Base-by-base conservation (phyloP, 2,797 vertebrate genomes). In the Gymnodraco acuticeps region DNA sequence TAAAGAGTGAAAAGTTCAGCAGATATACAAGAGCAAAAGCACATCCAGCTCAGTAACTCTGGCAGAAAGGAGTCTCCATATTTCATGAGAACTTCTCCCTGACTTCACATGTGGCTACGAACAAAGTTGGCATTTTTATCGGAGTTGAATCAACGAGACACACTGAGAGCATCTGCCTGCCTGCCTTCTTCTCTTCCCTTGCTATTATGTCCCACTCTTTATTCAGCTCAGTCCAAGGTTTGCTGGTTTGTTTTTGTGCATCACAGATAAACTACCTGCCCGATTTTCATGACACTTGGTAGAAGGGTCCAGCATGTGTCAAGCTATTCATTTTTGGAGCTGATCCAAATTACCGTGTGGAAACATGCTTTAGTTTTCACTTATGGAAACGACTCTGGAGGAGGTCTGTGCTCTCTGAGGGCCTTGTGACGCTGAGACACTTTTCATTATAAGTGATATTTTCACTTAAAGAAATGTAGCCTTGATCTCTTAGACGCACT, bases 1-100 rank as follows among this genome's bases (percentile, higher is more conserved):
- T 88, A 72, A 38, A 93, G 91, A 92, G 89, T 92, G 87, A 91
- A 94, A 91, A 87, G 91, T 94, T 94, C 92, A 92, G 85, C 84
- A 82, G 77, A 88, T 85, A 72, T 73, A 85, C 78, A 42, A 75
- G 14, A 77, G 87, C 58, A 65, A 19, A 66, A 76, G 78, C 83
- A 63, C 66, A 81, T 71, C 53, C 53, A 76, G 77, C 80, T 83
- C 79, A 68, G 82, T 59, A 70, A 73, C 77, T 84, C 64, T 45
- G 56, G 38, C 70, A 81, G 78, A 81, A 54, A 74, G 15, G 43
- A n/a, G 19, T 62, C 73, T 95, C 78, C 88, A 96, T 96, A 93
- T 95, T 95, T 94, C 87, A 96, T 94, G 88, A 95, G 85, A 83
- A 78, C 89, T 89, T 90, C 86, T 83, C 73, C 86, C 63, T 69